A percentile compares a stretch with the other conserved stretches of the same genome.
Conservation (phyloP, 2,888 invertebrate genomes). For the Cantharis rufa region DNA sequence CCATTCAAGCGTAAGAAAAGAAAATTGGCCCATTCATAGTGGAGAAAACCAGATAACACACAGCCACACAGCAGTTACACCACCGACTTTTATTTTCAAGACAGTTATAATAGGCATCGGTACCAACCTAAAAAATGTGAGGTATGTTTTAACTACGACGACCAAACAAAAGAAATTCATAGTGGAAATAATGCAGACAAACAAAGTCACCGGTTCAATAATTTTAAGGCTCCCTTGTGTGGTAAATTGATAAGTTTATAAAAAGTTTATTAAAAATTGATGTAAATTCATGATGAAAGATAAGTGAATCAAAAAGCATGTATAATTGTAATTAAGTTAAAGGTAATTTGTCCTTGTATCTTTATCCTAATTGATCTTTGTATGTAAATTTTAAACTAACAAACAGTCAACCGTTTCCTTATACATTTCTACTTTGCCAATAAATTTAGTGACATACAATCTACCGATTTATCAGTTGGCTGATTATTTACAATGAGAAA, state of each 20-base stretch:
- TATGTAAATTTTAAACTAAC: slow-evolving; percentile 17
- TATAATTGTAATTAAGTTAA: slow-evolving; percentile 13
- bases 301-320: slow-evolving; percentile 10
- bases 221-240: not conserved
- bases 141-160: not conserved
- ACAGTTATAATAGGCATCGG: no score
- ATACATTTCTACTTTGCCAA: slow-evolving; percentile 7
- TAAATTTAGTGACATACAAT: slow-evolving; percentile 14
- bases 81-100: no score
- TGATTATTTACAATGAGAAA: slow-evolving; percentile 30
- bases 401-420: slow-evolving; percentile 15
- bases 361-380: slow-evolving; percentile 18
- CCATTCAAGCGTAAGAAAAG: no score
- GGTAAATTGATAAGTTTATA: not conserved
- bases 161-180: not conserved
- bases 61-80: no score
- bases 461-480: slow-evolving; percentile 29
- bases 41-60: no score
- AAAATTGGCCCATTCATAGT: no score
- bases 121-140: no score
- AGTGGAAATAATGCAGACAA: not conserved
- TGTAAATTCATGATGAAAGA: slow-evolving; percentile 11
- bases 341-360: slow-evolving; percentile 21
- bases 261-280: not conserved
- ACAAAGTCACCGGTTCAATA: not conserved